A percentile compares a stretch with the other conserved stretches of the same genome.
These are phyloP conservation scores for Gandaritis pyraliata DNA, from an alignment of 2,888 invertebrate genomes.

Conservation along the genomic window DNA sequence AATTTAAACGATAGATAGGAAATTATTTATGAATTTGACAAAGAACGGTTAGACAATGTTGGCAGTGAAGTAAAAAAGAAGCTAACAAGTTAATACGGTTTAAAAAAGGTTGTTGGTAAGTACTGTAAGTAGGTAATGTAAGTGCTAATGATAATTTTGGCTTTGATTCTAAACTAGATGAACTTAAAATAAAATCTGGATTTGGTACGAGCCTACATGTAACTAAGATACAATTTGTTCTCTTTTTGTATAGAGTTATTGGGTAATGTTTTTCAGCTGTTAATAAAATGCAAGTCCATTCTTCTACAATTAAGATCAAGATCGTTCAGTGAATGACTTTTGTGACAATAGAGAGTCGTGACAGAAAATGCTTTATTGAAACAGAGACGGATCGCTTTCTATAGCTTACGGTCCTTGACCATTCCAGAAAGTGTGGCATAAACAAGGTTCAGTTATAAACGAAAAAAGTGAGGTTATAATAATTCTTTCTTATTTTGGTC, in stretches of 20 bases:
- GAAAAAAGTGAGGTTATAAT: constrained; percentile 51
- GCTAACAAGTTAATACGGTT: background rate
- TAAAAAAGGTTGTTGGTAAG: too few species aligned
- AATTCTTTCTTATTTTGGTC: constrained; percentile 49
- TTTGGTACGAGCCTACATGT: background rate
- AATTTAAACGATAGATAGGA: constrained; percentile 8
- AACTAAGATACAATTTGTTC: background rate
- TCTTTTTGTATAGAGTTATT: too few species aligned
- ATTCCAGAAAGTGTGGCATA: constrained; percentile 65
- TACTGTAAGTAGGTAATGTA: too few species aligned
- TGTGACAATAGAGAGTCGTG: constrained; percentile 70
- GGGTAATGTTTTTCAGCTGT: background rate
- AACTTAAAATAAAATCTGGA: background rate
- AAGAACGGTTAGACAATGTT: constrained; percentile 9
- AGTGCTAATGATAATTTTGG: too few species aligned
- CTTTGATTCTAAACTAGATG: background rate
- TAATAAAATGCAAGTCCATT: constrained; percentile 38
- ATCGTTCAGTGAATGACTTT: constrained; percentile 59
- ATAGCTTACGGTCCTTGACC: constrained; percentile 70
- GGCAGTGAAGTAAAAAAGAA: background rate
- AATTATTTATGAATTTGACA: constrained; percentile 11
- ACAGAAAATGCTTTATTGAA: constrained; percentile 68
- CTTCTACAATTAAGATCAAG: constrained; percentile 68
- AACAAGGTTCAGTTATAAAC: constrained; percentile 66
- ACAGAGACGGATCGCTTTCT: constrained; percentile 67